Percentiles rank a stretch among this genome's conserved stretches.
These are phyloP conservation scores for Chelmon rostratus DNA, from an alignment of 2,797 vertebrate species.

Conservation along the genomic window DNA sequence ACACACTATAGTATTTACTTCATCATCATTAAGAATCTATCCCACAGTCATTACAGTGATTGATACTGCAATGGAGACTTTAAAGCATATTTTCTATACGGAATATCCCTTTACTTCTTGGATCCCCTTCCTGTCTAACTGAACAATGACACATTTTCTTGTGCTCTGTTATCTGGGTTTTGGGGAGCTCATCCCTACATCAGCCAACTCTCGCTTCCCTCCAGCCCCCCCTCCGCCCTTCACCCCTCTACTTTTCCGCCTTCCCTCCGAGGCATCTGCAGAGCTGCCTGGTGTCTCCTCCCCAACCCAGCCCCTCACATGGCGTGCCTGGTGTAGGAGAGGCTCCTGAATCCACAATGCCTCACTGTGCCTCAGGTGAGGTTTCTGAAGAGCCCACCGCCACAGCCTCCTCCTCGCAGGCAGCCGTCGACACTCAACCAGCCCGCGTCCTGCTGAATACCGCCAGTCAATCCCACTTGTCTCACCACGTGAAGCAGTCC, in stretches of 20 bases:
- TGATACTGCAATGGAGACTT: constrained; percentile 74
- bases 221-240: constrained; percentile 4
- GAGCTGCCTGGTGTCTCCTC: constrained; percentile 75
- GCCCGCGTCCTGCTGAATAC: constrained; percentile 81
- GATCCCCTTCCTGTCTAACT: constrained; percentile 73
- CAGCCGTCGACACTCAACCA: constrained; percentile 67
- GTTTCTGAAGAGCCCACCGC: constrained; percentile 71
- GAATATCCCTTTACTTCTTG: constrained; percentile 70
- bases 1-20: constrained; percentile 76
- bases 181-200: constrained; percentile 66
- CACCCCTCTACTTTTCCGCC: constrained; percentile 43
- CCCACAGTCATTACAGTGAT: constrained; percentile 78
- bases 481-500: constrained; percentile 85
- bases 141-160: constrained; percentile 79
- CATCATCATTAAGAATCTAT: constrained; percentile 82
- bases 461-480: constrained; percentile 86
- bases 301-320: constrained; percentile 67
- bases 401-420: constrained; percentile 64
- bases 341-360: constrained; percentile 76
- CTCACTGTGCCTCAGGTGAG: constrained; percentile 77
- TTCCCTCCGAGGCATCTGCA: constrained; percentile 69
- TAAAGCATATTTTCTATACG: constrained; percentile 68
- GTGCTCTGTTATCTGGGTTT: constrained; percentile 66
- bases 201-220: constrained; percentile 45
- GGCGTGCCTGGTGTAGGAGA: constrained; percentile 60